phyloP scores from a whole-genome alignment of 2,888 invertebrate genomes.

The Meiosimyza decipiens region DNA sequence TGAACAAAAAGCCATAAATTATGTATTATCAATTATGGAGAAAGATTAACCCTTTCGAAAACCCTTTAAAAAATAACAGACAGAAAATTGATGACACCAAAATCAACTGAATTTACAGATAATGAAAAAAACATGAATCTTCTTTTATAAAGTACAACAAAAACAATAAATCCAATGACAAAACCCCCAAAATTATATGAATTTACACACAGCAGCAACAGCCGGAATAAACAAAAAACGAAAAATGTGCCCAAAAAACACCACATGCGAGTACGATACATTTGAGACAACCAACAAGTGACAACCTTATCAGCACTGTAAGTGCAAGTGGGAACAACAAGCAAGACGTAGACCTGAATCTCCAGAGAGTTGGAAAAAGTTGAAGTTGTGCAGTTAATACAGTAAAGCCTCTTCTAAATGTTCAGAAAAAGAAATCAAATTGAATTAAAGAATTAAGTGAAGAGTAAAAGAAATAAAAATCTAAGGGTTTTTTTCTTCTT shows the following conservation, averaged over 20 bases:
- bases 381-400: too few relatives aligned
- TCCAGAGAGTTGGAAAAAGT: not conserved
- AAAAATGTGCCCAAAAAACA: too few relatives aligned
- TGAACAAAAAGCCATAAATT: conserved; percentile 31
- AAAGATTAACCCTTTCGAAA: conserved; percentile 26
- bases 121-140: conserved; percentile 15
- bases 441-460: too few relatives aligned
- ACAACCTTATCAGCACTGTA: conserved; percentile 36
- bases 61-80: not conserved
- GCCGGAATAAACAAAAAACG: too few relatives aligned
- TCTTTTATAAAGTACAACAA: not conserved
- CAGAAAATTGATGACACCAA: not conserved
- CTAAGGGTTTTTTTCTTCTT: too few relatives aligned
- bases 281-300: conserved; percentile 27
- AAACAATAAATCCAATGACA: too few relatives aligned
- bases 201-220: too few relatives aligned
- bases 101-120: not conserved
- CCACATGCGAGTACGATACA: too few relatives aligned
- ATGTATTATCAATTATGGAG: conserved; percentile 33
- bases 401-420: too few relatives aligned
- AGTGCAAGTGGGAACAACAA: conserved; percentile 28
- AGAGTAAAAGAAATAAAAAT: too few relatives aligned
- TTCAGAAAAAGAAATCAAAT: too few relatives aligned
- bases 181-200: too few relatives aligned
- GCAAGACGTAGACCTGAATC: conserved; percentile 5